A percentile compares a stretch with the other conserved stretches of the same genome.
These are phyloP conservation scores for Acleris literana DNA, from an alignment of 2,888 invertebrate species.

Conservation along the genomic window DNA sequence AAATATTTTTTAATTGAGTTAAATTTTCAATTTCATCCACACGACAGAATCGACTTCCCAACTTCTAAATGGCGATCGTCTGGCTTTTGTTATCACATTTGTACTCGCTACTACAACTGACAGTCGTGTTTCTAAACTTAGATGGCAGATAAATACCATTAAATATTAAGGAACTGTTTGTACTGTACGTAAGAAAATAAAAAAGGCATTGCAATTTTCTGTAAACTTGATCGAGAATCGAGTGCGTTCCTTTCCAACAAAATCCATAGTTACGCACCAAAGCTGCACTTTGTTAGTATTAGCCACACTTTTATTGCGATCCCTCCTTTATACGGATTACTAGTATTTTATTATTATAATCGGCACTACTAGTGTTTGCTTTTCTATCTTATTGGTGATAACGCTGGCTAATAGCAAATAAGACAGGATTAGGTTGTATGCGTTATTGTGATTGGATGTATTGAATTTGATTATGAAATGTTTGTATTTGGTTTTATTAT, in stretches of 20 bases:
- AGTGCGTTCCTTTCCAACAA: not conserved
- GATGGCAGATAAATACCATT: too few relatives aligned
- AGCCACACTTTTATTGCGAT: constrained; percentile 43
- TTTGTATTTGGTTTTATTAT: not conserved
- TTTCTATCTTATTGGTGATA: constrained; percentile 12
- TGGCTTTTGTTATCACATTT: too few relatives aligned
- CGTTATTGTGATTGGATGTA: constrained; percentile 26
- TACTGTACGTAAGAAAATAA: too few relatives aligned
- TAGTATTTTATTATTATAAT: constrained; percentile 47
- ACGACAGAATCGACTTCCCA: too few relatives aligned
- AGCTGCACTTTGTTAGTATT: constrained; percentile 37
- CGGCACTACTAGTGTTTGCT: constrained; percentile 21
- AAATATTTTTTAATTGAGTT: too few relatives aligned
- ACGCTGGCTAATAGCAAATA: constrained; percentile 17
- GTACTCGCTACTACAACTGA: too few relatives aligned
- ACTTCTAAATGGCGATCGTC: too few relatives aligned
- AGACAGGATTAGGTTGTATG: constrained; percentile 20
- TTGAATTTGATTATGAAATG: constrained; percentile 22
- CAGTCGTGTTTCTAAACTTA: too few relatives aligned
- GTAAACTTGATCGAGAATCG: not conserved
- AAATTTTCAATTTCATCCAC: too few relatives aligned
- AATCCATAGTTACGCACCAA: constrained; percentile 16
- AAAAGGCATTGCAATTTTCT: too few relatives aligned
- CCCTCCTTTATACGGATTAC: constrained; percentile 47
- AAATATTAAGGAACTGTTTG: too few relatives aligned